Evolutionary conservation across 2,888 invertebrate species (phyloP).

Genomic region (Pycnomerus fuliginosus): DNA sequence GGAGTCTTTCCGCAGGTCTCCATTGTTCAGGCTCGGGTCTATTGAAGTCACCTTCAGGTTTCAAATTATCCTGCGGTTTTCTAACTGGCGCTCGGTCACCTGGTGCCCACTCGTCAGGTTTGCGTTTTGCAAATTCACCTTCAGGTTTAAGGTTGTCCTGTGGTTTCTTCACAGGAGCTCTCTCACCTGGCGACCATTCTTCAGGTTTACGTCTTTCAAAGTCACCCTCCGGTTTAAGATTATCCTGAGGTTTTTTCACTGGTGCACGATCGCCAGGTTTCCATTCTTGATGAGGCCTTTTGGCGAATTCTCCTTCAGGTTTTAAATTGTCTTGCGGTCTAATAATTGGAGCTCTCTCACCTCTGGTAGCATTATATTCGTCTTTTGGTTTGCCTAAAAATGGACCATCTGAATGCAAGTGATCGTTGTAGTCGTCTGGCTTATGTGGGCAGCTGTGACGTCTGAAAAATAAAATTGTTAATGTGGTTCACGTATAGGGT

Average conservation of each 20-base stretch:
- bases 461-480: conserved; percentile 59
- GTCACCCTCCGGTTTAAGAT: conserved; percentile 55
- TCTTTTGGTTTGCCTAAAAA: conserved; percentile 56
- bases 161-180: conserved; percentile 52
- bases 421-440: conserved; percentile 65
- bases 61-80: conserved; percentile 51
- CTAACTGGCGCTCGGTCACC: conserved; percentile 49
- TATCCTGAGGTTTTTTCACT: conserved; percentile 63
- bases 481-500: no score
- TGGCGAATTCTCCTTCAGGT: conserved; percentile 54
- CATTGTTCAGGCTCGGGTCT: conserved; percentile 32
- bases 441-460: conserved; percentile 81
- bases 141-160: conserved; percentile 60
- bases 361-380: conserved; percentile 53
- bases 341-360: conserved; percentile 50
- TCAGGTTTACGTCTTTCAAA: conserved; percentile 49
- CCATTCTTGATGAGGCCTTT: conserved; percentile 38
- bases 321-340: conserved; percentile 52
- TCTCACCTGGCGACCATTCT: conserved; percentile 43
- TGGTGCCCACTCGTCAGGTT: conserved; percentile 37
- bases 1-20: conserved; percentile 47
- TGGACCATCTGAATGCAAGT: conserved; percentile 70
- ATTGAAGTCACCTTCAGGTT: conserved; percentile 50
- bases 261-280: conserved; percentile 50
- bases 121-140: conserved; percentile 56